Evolutionary conservation across 2,113 vertebrate genomes (phyloP).

Genomic region (Sturnus vulgaris): DNA sequence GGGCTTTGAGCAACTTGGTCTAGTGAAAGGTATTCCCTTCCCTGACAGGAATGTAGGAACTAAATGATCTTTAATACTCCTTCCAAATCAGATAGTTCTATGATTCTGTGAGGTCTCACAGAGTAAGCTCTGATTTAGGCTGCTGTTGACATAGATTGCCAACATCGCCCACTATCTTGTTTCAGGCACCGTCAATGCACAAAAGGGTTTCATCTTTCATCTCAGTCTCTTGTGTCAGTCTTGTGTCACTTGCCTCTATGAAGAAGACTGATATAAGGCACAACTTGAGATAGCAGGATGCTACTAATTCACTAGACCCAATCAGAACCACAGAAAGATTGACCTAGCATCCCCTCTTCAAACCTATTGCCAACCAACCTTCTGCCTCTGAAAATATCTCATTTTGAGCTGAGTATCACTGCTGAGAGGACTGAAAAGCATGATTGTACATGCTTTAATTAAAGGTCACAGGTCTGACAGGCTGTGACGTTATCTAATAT

Average conservation of each 20-base stretch:
- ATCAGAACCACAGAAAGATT: background rate
- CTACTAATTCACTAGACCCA: background rate
- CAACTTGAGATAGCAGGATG: background rate
- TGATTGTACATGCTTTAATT: constrained; percentile 26
- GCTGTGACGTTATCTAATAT: background rate
- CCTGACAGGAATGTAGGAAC: background rate
- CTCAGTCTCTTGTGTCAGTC: background rate
- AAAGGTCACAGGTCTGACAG: constrained; percentile 17
- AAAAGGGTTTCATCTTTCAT: background rate
- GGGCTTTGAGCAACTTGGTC: background rate
- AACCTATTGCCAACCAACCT: background rate
- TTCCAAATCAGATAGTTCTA: background rate
- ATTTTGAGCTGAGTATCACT: background rate
- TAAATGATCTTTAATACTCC: background rate
- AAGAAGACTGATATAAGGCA: background rate
- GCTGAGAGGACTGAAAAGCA: background rate
- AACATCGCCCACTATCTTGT: background rate
- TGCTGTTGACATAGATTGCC: background rate
- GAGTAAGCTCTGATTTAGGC: background rate
- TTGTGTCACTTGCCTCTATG: background rate
- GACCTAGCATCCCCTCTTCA: background rate
- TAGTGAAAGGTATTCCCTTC: background rate
- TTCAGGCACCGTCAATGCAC: background rate
- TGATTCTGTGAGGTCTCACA: background rate
- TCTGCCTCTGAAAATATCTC: background rate